Percentiles rank a stretch among this genome's conserved stretches.
Conservation (phyloP, 1,140 invertebrate genomes). For the Dendrolimus kikuchii region DNA sequence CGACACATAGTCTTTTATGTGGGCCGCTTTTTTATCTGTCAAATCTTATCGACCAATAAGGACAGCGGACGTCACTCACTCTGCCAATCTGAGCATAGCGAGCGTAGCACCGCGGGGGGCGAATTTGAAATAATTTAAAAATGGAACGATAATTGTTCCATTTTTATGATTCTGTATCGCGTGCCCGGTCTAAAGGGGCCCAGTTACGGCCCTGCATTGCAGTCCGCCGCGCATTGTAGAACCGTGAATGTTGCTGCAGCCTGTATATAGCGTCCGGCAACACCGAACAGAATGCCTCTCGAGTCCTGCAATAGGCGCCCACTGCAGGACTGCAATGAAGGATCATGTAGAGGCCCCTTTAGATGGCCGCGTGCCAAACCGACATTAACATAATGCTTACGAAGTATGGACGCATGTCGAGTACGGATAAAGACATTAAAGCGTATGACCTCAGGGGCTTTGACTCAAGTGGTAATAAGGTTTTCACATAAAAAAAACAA, state of each 20-base stretch:
- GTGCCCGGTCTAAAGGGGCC: constrained; percentile 43
- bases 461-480: constrained; percentile 4
- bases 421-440: constrained; percentile 48
- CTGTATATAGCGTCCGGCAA: no score
- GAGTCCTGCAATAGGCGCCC: no score
- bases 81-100: constrained; percentile 54
- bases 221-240: no score
- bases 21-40: constrained; percentile 57
- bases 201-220: no score
- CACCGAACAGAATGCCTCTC: no score
- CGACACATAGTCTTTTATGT: constrained; percentile 55
- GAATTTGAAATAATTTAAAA: constrained; percentile 34
- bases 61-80: constrained; percentile 64
- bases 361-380: constrained; percentile 12
- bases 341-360: no score
- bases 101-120: constrained; percentile 47
- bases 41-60: constrained; percentile 66
- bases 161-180: constrained; percentile 51
- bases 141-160: constrained; percentile 28
- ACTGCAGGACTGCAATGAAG: no score
- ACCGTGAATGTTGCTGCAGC: no score
- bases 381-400: constrained; percentile 39
- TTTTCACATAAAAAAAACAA: no score
- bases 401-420: constrained; percentile 9
- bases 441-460: constrained; percentile 14